These are phyloP conservation scores for Aplysia californica DNA, from an alignment of 1,140 invertebrate species.

Conservation along the genomic window DNA sequence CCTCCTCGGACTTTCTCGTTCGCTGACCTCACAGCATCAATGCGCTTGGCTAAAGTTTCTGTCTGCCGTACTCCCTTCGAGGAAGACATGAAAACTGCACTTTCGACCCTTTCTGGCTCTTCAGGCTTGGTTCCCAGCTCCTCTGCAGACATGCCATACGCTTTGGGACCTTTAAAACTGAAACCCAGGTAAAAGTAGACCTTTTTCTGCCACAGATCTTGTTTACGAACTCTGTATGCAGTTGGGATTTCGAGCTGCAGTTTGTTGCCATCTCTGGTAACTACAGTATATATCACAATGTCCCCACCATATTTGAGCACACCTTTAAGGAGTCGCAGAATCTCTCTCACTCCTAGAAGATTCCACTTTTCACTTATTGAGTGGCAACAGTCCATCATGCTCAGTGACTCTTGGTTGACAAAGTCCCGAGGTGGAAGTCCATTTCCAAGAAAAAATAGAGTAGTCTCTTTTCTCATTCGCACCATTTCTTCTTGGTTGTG, in stretches of 20 bases:
- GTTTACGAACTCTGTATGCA: conserved; percentile 4
- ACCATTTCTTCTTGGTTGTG: background rate
- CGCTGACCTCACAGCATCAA: no score
- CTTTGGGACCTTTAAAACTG: conserved; percentile 40
- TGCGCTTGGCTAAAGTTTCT: no score
- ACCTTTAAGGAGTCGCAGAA: background rate
- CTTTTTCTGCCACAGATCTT: conserved; percentile 13
- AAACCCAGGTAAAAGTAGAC: conserved; percentile 38
- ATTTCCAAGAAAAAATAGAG: conserved; percentile 19
- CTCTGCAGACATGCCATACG: conserved; percentile 31
- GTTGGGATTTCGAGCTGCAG: background rate
- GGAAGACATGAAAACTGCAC: no score
- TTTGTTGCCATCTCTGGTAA: background rate
- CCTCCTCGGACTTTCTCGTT: no score
- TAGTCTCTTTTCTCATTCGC: conserved; percentile 14
- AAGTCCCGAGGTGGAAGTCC: conserved; percentile 4
- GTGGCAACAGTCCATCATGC: background rate
- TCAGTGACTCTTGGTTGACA: background rate
- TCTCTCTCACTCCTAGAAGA: conserved; percentile 3
- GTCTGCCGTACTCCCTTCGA: no score
- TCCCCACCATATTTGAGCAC: background rate
- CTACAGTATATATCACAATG: background rate
- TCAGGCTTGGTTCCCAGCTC: no score
- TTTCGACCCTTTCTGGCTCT: no score
- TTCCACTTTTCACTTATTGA: background rate